Base-by-base conservation (phyloP, 2,888 invertebrate genomes). In the Drosophila subsilvestris region DNA sequence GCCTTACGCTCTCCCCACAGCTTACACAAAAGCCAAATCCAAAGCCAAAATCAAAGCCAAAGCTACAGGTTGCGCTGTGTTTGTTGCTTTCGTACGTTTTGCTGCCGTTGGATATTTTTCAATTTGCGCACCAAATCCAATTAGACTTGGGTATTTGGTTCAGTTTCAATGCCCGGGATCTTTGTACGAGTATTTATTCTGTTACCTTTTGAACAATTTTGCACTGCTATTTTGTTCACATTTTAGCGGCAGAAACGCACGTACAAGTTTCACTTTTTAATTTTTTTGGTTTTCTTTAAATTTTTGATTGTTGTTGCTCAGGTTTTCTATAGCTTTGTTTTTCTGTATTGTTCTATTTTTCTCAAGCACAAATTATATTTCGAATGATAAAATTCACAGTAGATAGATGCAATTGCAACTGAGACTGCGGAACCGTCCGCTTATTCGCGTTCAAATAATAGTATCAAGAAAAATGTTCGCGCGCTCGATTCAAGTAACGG, bases 31-130 rank as follows among this genome's bases (percentile, higher is more conserved):
- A 56, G 47, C 68, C 63, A 49, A 45, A 60, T 63, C 63, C 67
- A 45, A 59, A 82, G 78, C 80, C 42, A 20, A 50, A 49, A 60
- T 59, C 66, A 43, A 53, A 70, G 73, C 65, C 63, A 25, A 59
- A 82, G 87, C 89, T 72, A 85, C 85, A 85, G 85, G 85, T 85
- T 85, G 84, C 60, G 74, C 69, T 70, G 29, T 29, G 27, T 14
- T 60, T 32, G 51, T 18, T 37, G 37, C 43, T 71, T 68, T 62
- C 57, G 27, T 43, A 10, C 7, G 22, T 66, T 27, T 55, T 56
- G 17, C 50, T 58, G 17, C 50, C 7, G 37, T 37, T n/a, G 37
- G 37, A 2, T 50, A 43, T 60, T 58, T 56, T 32, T 29, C 17
- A 17, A 54, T 29, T 49, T 53, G 47, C 66, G 51, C 51, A 56